Evolutionary conservation across 92 coral and sea anemone species (phyloP).

Genomic region (Desmophyllum pertusum): DNA sequence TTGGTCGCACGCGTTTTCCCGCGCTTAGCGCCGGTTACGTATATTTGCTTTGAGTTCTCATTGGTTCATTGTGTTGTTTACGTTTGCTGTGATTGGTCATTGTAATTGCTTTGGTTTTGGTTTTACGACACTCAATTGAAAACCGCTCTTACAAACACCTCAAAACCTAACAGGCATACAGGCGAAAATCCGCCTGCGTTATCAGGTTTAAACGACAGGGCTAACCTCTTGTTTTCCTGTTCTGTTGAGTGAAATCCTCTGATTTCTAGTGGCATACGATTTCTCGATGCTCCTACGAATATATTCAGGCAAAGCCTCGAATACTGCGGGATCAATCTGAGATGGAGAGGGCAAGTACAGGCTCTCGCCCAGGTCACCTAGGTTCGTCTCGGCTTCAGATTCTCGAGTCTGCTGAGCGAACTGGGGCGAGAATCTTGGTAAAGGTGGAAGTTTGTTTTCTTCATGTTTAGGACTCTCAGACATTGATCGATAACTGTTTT

Average conservation of each 20-base stretch:
- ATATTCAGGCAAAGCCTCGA: conserved; percentile 87
- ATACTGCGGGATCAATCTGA: conserved; percentile 81
- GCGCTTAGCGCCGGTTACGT: too few species aligned
- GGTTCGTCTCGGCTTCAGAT: conserved; percentile 4
- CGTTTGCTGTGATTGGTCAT: too few species aligned
- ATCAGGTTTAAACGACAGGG: too few species aligned
- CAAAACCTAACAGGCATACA: too few species aligned
- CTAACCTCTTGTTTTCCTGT: conserved; percentile 27
- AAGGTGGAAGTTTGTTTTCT: conserved; percentile 57
- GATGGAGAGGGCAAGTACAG: conserved; percentile 88
- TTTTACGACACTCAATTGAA: too few species aligned
- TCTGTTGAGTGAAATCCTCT: conserved; percentile 13
- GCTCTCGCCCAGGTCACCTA: conserved; percentile 41
- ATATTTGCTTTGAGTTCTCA: too few species aligned
- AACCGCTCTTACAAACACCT: too few species aligned
- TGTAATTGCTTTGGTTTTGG: too few species aligned
- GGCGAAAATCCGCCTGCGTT: too few species aligned
- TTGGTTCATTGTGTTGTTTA: too few species aligned
- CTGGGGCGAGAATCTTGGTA: conserved; percentile 73
- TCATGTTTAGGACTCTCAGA: conserved; percentile 25
- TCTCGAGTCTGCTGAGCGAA: background rate
- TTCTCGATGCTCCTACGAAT: conserved; percentile 76
- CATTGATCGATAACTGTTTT: background rate
- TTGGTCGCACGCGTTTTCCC: too few species aligned
- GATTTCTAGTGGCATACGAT: conserved; percentile 78